Percentiles rank a stretch among this genome's conserved stretches.
phyloP scores from a whole-genome alignment of 2,113 vertebrate species.

The Polypterus bichir region DNA sequence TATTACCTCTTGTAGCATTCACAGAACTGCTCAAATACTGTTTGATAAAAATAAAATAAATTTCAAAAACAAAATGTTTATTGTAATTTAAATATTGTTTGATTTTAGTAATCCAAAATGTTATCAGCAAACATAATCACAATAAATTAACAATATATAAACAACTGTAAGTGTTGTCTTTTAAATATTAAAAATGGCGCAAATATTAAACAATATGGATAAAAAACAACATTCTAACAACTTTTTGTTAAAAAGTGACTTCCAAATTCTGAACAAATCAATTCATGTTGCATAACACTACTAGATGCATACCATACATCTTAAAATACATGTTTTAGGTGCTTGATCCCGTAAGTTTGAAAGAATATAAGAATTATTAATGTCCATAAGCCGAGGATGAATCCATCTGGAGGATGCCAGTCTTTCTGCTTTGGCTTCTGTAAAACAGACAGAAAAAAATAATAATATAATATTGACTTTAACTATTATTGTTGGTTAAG shows the following conservation, averaged over 20 bases:
- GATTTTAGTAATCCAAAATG: too few relatives aligned
- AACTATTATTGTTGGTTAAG: too few relatives aligned
- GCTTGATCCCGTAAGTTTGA: constrained; percentile 87
- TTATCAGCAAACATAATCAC: too few relatives aligned
- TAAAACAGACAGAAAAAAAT: constrained; percentile 15
- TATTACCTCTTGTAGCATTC: too few relatives aligned
- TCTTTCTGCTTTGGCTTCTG: constrained; percentile 93
- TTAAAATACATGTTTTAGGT: constrained; percentile 94
- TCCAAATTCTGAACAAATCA: neutral
- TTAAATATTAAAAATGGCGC: too few relatives aligned
- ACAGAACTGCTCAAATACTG: too few relatives aligned
- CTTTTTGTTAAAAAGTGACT: neutral
- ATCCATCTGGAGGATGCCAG: constrained; percentile 95
- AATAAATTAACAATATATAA: too few relatives aligned
- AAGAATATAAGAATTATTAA: constrained; percentile 95
- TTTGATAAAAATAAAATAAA: too few relatives aligned
- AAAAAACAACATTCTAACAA: neutral
- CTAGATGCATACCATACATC: neutral
- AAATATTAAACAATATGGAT: too few relatives aligned
- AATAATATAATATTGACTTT: constrained; percentile 3
- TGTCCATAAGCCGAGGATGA: constrained; percentile 92
- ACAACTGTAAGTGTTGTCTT: too few relatives aligned
- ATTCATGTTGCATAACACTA: neutral
- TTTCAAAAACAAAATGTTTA: too few relatives aligned
- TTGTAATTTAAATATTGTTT: too few relatives aligned